A percentile compares a stretch with the other conserved stretches of the same genome.
phyloP scores from a whole-genome alignment of 92 coral and sea anemone genomes.

The Parazoanthus swiftii region DNA sequence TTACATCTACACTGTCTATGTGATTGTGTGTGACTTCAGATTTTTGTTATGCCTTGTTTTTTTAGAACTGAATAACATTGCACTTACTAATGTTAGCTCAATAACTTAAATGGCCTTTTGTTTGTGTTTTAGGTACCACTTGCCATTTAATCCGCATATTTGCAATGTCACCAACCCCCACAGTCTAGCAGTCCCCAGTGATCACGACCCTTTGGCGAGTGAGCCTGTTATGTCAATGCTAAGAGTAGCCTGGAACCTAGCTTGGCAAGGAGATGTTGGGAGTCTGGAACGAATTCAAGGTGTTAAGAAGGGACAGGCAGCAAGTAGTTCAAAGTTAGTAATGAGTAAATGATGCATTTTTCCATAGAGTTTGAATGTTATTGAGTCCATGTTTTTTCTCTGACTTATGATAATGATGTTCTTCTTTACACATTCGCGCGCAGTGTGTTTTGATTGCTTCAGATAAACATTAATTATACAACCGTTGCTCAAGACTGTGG shows the following conservation, averaged over 20 bases:
- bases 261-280: conserved; percentile 81
- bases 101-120: not conserved
- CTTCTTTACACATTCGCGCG: too few species aligned
- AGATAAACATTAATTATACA: too few species aligned
- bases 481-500: too few species aligned
- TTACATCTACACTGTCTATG: too few species aligned
- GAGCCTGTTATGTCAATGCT: conserved; percentile 88
- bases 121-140: conserved; percentile 63
- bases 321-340: conserved; percentile 45
- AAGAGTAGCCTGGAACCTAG: conserved; percentile 93
- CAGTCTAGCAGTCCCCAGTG: conserved; percentile 57
- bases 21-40: too few species aligned
- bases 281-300: conserved; percentile 70
- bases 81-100: not conserved
- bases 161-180: conserved; percentile 69
- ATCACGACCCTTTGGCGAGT: conserved; percentile 63
- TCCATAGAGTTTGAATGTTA: not conserved
- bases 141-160: conserved; percentile 81
- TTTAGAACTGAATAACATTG: not conserved
- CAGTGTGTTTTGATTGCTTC: too few species aligned
- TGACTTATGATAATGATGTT: too few species aligned
- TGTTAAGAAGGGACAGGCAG: conserved; percentile 42
- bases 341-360: not conserved
- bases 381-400: too few species aligned
- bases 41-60: too few species aligned